Percentiles rank a stretch among this genome's conserved stretches.
Evolutionary conservation across 2,113 vertebrate species (phyloP).

Genomic region (Brachionichthys hirsutus): DNA sequence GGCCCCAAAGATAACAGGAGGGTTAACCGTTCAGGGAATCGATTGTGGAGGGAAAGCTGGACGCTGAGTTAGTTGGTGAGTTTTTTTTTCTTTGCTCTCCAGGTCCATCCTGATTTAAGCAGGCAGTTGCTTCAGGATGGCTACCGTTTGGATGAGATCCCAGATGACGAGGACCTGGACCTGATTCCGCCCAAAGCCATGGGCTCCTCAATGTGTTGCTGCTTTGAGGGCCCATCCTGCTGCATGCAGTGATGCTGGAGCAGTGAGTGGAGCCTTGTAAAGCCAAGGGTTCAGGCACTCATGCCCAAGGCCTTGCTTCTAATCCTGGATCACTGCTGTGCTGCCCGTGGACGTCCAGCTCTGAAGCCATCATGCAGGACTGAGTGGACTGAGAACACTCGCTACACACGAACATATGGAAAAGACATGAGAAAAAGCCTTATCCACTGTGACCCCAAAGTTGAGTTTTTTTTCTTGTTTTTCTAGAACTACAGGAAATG

Average conservation of each 20-base stretch:
- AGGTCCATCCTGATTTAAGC: constrained; percentile 94
- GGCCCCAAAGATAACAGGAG: too few relatives aligned
- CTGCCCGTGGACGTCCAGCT: constrained; percentile 46
- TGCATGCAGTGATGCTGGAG: constrained; percentile 80
- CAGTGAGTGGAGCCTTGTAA: constrained; percentile 4
- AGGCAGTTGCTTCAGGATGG: constrained; percentile 92
- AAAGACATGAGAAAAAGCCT: constrained; percentile 59
- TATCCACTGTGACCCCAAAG: constrained; percentile 72
- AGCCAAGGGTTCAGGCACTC: constrained; percentile 20
- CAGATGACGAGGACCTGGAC: constrained; percentile 94
- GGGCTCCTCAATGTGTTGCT: constrained; percentile 84
- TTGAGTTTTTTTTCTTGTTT: constrained; percentile 50
- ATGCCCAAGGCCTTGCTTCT: constrained; percentile 32
- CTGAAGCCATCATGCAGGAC: constrained; percentile 39
- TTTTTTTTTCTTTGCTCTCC: constrained; percentile 37
- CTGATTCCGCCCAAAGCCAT: constrained; percentile 93
- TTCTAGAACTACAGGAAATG: constrained; percentile 32
- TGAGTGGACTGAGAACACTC: constrained; percentile 5
- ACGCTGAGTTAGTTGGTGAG: background rate
- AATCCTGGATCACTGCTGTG: constrained; percentile 26
- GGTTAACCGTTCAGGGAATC: background rate
- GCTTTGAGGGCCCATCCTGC: constrained; percentile 79
- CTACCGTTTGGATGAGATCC: constrained; percentile 94
- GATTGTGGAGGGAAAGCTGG: background rate
- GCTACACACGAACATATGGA: constrained; percentile 12